Percentiles rank a stretch among this genome's conserved stretches.
These are phyloP conservation scores for Chrysogorgia sp. DNA, from an alignment of 92 coral and sea anemone genomes.

Conservation along the genomic window DNA sequence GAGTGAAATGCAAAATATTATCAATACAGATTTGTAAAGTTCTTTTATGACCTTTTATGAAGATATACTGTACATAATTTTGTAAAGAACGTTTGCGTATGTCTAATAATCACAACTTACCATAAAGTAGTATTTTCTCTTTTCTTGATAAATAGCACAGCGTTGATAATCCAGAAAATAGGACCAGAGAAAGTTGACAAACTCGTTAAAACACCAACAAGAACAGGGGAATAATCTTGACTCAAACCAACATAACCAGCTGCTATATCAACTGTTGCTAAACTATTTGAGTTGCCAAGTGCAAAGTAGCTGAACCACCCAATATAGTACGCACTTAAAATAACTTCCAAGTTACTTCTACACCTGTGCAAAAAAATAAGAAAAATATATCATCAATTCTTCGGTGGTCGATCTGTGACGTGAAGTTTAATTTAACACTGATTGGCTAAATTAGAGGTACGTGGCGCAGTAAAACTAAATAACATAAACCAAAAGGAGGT, in stretches of 20 bases:
- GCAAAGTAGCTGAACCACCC: constrained; percentile 87
- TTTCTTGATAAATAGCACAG: constrained; percentile 63
- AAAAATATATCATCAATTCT: neutral
- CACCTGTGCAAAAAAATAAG: constrained; percentile 35
- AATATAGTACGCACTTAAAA: constrained; percentile 66
- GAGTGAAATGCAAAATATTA: too few species aligned
- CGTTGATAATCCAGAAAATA: constrained; percentile 75
- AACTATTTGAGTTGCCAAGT: constrained; percentile 90
- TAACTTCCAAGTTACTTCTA: constrained; percentile 52
- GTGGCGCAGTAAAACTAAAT: too few species aligned
- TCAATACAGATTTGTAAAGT: neutral
- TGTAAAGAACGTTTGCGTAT: too few species aligned
- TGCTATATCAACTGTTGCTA: constrained; percentile 86
- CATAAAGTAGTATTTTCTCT: constrained; percentile 29
- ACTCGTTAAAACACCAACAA: constrained; percentile 65
- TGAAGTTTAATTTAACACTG: too few species aligned
- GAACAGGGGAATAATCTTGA: constrained; percentile 60
- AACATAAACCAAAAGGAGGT: too few species aligned
- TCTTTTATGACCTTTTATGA: too few species aligned
- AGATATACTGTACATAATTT: too few species aligned
- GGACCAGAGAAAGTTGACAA: constrained; percentile 88
- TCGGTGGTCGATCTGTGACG: constrained; percentile 6
- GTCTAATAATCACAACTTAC: constrained; percentile 16
- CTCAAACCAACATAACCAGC: constrained; percentile 90
- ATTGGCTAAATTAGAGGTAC: too few species aligned